Conservation (phyloP, 2,888 invertebrate genomes). For the Oconnorella tubifera region DNA sequence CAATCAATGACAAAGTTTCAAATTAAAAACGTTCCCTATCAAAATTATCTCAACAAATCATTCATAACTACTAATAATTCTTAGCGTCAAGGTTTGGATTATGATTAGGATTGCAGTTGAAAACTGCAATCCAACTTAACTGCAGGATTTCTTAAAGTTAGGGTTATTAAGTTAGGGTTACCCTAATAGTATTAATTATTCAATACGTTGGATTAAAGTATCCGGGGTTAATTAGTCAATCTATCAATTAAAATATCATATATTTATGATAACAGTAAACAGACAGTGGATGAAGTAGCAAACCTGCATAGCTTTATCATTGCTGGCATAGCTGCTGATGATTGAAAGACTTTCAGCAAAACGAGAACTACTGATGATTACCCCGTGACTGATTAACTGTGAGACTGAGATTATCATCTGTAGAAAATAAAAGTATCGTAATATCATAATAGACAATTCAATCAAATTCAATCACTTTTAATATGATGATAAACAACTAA, state of each 20-base stretch:
- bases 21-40: too few species aligned
- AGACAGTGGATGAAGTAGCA: background rate
- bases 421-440: slow-evolving; percentile 33
- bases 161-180: too few species aligned
- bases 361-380: slow-evolving; percentile 85
- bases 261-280: background rate
- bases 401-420: slow-evolving; percentile 93
- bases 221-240: background rate
- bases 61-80: too few species aligned
- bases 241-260: background rate
- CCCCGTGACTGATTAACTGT: slow-evolving; percentile 82
- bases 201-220: background rate
- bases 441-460: background rate
- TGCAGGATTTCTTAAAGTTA: too few species aligned
- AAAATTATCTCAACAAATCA: too few species aligned
- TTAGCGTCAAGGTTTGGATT: too few species aligned
- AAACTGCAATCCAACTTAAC: too few species aligned
- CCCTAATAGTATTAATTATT: too few species aligned
- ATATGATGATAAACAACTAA: too few species aligned
- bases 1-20: too few species aligned
- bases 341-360: slow-evolving; percentile 90
- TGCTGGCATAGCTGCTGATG: slow-evolving; percentile 86
- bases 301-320: slow-evolving; percentile 92
- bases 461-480: slow-evolving; percentile 7
- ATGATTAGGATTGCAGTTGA: too few species aligned